Base-by-base conservation (phyloP, 2,888 invertebrate genomes). In the Agriopis marginaria region DNA sequence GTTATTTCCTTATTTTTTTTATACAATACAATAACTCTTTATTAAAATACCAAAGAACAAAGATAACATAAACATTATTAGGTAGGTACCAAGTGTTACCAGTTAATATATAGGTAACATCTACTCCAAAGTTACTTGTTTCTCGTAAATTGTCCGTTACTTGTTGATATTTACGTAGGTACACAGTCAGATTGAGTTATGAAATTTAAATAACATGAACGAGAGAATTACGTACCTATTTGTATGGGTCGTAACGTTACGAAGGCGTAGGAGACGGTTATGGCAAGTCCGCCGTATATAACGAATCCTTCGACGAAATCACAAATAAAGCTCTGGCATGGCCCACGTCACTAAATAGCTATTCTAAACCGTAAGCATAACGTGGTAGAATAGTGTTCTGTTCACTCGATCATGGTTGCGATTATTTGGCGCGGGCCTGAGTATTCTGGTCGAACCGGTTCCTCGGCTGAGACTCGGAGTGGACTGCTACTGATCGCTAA, bases 361-460 rank as follows among this genome's bases (percentile, higher is more conserved):
- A 70, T 64, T 72, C 60, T 62, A 58, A 71, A 73, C 71, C 68
- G 54, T 71, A 62, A 61, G 69, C 54, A 12, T 62, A 59, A 66
- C 45, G 50, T 14, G 23, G 60, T 74, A 73, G 66, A 72, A 71
- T 63, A 40, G 63, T 66, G 56, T 58, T 74, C 67, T 59, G 73
- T 62, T 68, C 51, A 59, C 60, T 50, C 49, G 66, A 53, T 73
- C 56, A 51, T 66, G 68, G 85, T 85, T 82, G 84, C 83, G 84
- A 89, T 89, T 87, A 89, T 89, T 89, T 74, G 71, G 77, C 77
- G 73, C 87, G 85, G 84, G 86, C 85, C 86, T 86, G 86, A 80
- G 87, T 86, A 87, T 91, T 92, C 92, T 92, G 85, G 93, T 93
- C 88, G 84, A 85, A 93, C 93, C 93, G 93, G 93, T 93, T 93